A percentile compares a stretch with the other conserved stretches of the same genome.
Evolutionary conservation across 2,888 invertebrate genomes (phyloP).

Genomic region (Drosophila nr. fundita): DNA sequence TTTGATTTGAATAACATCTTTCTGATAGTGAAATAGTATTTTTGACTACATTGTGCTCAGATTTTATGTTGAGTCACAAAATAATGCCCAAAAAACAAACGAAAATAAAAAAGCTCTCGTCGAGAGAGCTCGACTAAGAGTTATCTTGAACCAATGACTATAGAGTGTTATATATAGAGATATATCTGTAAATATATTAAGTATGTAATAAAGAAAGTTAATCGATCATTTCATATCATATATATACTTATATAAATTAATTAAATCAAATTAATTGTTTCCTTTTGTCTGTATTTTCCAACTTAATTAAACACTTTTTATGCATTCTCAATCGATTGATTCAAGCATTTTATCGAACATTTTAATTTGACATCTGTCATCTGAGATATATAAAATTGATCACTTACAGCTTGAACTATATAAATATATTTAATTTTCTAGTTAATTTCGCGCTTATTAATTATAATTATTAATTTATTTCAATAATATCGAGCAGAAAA

Average conservation of each 20-base stretch:
- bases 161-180: neutral
- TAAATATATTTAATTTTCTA: neutral
- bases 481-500: too few species aligned
- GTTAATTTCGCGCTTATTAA: too few species aligned
- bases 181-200: neutral
- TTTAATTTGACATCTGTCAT: neutral
- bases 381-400: neutral
- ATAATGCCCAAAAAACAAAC: neutral
- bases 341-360: neutral
- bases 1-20: neutral
- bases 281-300: neutral
- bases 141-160: neutral
- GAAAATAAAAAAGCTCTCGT: neutral
- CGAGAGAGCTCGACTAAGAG: neutral
- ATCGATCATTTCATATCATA: too few species aligned
- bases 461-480: too few species aligned
- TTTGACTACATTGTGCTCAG: neutral
- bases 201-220: too few species aligned
- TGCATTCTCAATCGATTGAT: neutral
- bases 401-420: neutral
- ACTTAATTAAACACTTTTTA: neutral
- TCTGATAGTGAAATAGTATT: neutral
- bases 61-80: neutral
- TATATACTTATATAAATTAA: too few species aligned
- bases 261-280: too few species aligned